These are phyloP conservation scores for Patiria pectinifera DNA, from an alignment of 53 echinoderm and acorn worm species.

Conservation along the genomic window DNA sequence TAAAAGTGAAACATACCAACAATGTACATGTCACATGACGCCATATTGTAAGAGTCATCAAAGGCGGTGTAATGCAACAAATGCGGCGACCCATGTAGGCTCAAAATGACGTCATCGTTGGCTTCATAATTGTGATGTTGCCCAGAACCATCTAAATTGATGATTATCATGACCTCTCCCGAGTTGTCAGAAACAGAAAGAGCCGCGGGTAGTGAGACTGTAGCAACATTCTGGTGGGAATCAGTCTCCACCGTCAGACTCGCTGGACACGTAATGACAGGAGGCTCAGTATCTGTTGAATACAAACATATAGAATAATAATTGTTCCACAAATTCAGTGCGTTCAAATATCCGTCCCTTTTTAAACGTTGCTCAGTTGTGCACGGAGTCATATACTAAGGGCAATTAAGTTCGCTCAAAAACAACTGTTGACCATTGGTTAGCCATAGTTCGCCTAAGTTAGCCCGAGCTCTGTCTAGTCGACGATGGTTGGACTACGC, in stretches of 20 bases:
- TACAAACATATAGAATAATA: too few relatives aligned
- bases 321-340: too few relatives aligned
- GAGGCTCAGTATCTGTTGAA: not conserved
- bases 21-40: slow-evolving; percentile 11
- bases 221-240: not conserved
- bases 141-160: not conserved
- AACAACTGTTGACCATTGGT: too few relatives aligned
- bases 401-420: too few relatives aligned
- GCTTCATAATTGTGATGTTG: not conserved
- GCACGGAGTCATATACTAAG: too few relatives aligned
- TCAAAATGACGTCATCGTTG: not conserved
- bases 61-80: not conserved
- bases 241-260: not conserved
- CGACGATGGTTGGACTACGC: too few relatives aligned
- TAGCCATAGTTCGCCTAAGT: too few relatives aligned
- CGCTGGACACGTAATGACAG: slow-evolving; percentile 2
- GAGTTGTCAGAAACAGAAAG: not conserved
- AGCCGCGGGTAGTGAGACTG: not conserved
- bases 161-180: not conserved
- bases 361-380: not conserved
- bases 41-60: slow-evolving; percentile 7
- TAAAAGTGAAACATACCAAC: not conserved
- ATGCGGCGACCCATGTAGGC: not conserved
- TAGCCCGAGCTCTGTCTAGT: too few relatives aligned
- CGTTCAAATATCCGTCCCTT: too few relatives aligned